phyloP scores from a whole-genome alignment of 2,888 invertebrate genomes.

The Apocheima hispidaria region DNA sequence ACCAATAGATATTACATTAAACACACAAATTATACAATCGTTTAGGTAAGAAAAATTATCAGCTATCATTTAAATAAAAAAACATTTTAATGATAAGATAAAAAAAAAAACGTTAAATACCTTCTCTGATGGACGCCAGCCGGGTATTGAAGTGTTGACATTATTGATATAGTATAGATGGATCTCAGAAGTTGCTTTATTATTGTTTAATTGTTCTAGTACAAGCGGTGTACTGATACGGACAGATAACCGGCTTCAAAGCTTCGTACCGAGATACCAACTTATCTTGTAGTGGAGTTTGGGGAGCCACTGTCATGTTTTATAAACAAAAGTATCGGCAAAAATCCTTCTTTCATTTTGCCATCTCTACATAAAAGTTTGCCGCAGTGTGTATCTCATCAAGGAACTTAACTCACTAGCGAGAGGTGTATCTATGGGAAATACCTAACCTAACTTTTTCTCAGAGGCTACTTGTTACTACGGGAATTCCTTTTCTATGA shows the following conservation, averaged over 20 bases:
- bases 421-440: no score
- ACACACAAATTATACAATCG: not conserved
- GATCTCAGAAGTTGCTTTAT: conserved; percentile 16
- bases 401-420: no score
- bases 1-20: not conserved
- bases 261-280: not conserved
- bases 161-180: not conserved
- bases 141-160: not conserved
- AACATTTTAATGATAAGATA: not conserved
- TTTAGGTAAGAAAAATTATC: not conserved
- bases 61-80: not conserved
- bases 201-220: conserved; percentile 14
- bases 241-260: conserved; percentile 27
- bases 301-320: not conserved
- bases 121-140: conserved; percentile 9
- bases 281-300: not conserved
- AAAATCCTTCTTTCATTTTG: not conserved
- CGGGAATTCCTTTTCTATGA: not conserved
- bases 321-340: not conserved
- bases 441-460: conserved; percentile 27
- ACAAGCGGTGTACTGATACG: conserved; percentile 26
- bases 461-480: conserved; percentile 17
- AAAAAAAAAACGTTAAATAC: not conserved
- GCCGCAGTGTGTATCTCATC: no score
- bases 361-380: not conserved